Evolutionary conservation across 2,797 vertebrate genomes (phyloP), one percentile per base, ranked within the genome.

Genomic region (Ispidina picta): DNA sequence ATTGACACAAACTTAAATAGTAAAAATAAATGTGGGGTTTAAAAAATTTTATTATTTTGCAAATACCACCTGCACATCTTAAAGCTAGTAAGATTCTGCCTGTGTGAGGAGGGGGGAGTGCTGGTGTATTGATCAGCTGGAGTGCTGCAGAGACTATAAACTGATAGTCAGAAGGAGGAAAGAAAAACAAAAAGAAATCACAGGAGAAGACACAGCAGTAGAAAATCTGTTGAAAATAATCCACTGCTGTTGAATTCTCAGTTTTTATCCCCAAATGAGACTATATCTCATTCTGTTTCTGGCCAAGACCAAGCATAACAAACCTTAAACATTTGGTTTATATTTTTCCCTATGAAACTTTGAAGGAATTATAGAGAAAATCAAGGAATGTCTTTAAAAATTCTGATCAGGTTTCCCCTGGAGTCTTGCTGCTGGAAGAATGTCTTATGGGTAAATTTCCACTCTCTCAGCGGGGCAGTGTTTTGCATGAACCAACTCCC

Each of bases 371-470:
- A 82, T 29, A 94, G 81, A 94, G 49, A 95, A 87, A 93, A 96
- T 95, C 87, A 77, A 70, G 52, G 78, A 65, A 87, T 22, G 89
- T 94, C 92, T 96, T 97, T 97, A 97, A 97, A 95, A 96, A 98
- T 98, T 98, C 97, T 88, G 96, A 88, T 98, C 98, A 98, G 97
- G 98, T 97, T 97, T 97, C 94, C 89, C 92, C 92, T 87, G 96
- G 98, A 97, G 98, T 95, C 96, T 98, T 97, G 96, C 97, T 97
- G 97, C 98, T 98, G 97, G 96, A 98, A 97, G 97, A 97, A 97
- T 98, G 97, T 98, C 98, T 98, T 98, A 96, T 98, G 98, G 98
- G 98, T 99, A 99, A 98, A 99, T 99, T 99, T 99, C 98, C 98
- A 98, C 98, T 98, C 98, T 98, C 98, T 98, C 98, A 96, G 98